These are phyloP conservation scores for Teinopalpus imperialis DNA, from an alignment of 2,888 invertebrate genomes.

Conservation along the genomic window DNA sequence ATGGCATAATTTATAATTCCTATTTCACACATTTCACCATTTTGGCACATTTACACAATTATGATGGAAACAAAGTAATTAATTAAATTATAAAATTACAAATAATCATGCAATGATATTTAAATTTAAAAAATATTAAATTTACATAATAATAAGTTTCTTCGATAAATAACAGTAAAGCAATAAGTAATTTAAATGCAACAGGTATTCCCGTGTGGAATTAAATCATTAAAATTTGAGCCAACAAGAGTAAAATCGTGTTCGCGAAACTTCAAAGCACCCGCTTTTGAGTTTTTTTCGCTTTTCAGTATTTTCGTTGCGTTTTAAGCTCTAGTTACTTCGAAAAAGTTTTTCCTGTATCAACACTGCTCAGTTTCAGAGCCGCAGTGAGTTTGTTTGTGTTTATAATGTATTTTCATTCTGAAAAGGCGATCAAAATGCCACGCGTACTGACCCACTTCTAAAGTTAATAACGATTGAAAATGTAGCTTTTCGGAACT, in stretches of 20 bases:
- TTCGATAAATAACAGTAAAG: not conserved
- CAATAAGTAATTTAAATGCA: constrained; percentile 7
- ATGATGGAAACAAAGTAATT: no score
- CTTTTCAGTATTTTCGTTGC: constrained; percentile 21
- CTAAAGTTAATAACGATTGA: not conserved
- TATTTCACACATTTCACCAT: no score
- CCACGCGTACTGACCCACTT: constrained; percentile 17
- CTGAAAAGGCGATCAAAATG: constrained; percentile 19
- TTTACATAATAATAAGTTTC: no score
- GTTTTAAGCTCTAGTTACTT: constrained; percentile 24
- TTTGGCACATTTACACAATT: no score
- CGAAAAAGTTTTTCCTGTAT: constrained; percentile 15
- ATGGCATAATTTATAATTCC: no score
- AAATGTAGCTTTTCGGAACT: not conserved
- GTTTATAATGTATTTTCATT: constrained; percentile 19
- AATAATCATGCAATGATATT: no score
- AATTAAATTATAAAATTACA: no score
- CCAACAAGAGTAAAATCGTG: constrained; percentile 13
- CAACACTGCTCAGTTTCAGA: constrained; percentile 17
- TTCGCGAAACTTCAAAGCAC: constrained; percentile 21
- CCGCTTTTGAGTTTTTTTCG: constrained; percentile 15
- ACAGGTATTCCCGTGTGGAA: constrained; percentile 17
- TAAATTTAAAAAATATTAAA: no score
- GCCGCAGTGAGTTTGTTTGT: constrained; percentile 11
- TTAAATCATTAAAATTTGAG: constrained; percentile 24